Conservation (phyloP, 2,888 invertebrate genomes). For the Gymnocheta viridis region DNA sequence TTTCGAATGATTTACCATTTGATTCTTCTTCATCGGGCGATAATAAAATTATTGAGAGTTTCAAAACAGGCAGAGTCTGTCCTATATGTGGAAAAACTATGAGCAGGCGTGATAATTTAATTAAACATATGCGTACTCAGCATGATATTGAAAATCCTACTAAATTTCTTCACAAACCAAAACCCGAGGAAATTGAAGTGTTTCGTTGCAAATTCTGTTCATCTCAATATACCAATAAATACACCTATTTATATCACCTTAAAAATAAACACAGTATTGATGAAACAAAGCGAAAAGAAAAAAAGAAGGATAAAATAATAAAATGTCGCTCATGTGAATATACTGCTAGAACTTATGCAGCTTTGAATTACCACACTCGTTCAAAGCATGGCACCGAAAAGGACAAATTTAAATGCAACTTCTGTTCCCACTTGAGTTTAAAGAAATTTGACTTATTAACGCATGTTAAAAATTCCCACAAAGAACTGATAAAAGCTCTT, state of each 20-base stretch:
- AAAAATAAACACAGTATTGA: slow-evolving; percentile 33
- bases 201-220: slow-evolving; percentile 34
- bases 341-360: slow-evolving; percentile 48
- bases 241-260: slow-evolving; percentile 36
- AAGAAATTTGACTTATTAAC: slow-evolving; percentile 52
- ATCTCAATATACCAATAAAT: slow-evolving; percentile 38
- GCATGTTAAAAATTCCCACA: slow-evolving; percentile 56
- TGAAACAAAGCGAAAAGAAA: not conserved
- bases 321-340: slow-evolving; percentile 59
- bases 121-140: slow-evolving; percentile 39
- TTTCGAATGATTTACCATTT: not conserved
- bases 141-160: slow-evolving; percentile 34
- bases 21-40: not conserved
- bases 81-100: slow-evolving; percentile 37
- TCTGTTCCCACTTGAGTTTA: slow-evolving; percentile 37
- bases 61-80: not conserved
- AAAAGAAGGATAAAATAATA: slow-evolving; percentile 26
- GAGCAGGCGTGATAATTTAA: slow-evolving; percentile 15
- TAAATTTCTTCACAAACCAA: slow-evolving; percentile 14
- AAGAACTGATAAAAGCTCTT: slow-evolving; percentile 32
- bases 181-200: not conserved
- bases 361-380: slow-evolving; percentile 58
- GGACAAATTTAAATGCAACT: slow-evolving; percentile 63
- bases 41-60: not conserved
- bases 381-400: slow-evolving; percentile 58